Percentiles rank a stretch among this genome's conserved stretches.
phyloP scores from a whole-genome alignment of 2,888 invertebrate species.

The Melieria omissa region DNA sequence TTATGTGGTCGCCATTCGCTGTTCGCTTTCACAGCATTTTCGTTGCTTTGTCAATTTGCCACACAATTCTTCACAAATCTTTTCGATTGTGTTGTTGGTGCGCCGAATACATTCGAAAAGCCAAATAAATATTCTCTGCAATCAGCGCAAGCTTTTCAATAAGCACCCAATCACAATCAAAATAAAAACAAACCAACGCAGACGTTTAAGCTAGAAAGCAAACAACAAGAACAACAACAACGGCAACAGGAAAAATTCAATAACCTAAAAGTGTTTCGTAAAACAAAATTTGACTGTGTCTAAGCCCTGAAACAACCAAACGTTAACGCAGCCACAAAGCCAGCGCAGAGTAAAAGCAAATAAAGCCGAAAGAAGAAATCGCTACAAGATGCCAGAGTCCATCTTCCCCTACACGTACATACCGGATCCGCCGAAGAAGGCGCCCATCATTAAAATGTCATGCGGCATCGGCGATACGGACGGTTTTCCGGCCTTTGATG shows the following conservation, averaged over 20 bases:
- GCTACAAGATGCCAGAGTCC: conserved; percentile 56
- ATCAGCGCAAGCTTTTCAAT: neutral
- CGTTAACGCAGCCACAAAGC: conserved; percentile 28
- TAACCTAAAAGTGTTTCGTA: conserved; percentile 14
- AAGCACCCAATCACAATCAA: conserved; percentile 2
- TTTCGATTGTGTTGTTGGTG: no score
- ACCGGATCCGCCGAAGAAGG: conserved; percentile 60
- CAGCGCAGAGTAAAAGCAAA: conserved; percentile 26
- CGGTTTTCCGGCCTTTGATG: conserved; percentile 65
- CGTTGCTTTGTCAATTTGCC: no score
- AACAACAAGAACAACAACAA: conserved; percentile 24
- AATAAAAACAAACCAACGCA: conserved; percentile 37
- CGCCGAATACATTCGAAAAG: no score
- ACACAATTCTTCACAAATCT: no score
- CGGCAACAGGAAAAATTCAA: conserved; percentile 12
- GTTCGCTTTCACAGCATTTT: no score
- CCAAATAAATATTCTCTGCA: no score
- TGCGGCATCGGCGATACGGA: conserved; percentile 66
- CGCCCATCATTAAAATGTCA: conserved; percentile 61
- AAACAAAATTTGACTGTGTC: conserved; percentile 42
- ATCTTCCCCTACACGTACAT: conserved; percentile 50
- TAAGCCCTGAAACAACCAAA: conserved; percentile 19
- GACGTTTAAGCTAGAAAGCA: conserved; percentile 28
- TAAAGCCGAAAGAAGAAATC: neutral
- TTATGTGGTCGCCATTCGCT: no score